These are phyloP conservation scores for Xestia c-nigrum DNA, from an alignment of 2,888 invertebrate species.

Conservation along the genomic window DNA sequence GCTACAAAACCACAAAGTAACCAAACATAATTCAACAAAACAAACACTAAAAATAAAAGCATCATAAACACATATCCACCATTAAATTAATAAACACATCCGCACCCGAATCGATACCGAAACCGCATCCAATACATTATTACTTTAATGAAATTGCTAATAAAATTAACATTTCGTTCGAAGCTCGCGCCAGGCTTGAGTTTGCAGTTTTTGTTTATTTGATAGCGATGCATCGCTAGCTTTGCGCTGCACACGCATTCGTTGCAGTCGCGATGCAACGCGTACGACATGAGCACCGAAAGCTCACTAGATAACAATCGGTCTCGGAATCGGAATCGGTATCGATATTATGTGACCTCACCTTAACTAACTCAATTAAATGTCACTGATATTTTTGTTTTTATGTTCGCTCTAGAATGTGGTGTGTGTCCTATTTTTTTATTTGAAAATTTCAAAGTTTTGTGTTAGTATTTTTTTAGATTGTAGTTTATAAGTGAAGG, in stretches of 20 bases:
- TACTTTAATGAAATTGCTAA: conserved; percentile 75
- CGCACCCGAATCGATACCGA: conserved; percentile 63
- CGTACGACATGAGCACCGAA: conserved; percentile 85
- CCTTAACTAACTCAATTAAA: conserved; percentile 65
- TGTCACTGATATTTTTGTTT: conserved; percentile 50
- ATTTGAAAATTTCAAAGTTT: background rate
- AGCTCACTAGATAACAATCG: conserved; percentile 72
- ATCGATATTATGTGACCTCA: conserved; percentile 68
- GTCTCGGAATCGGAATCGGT: conserved; percentile 67
- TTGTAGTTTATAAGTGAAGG: conserved; percentile 1
- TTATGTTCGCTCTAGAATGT: conserved; percentile 41
- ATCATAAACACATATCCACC: conserved; percentile 31
- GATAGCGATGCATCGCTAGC: conserved; percentile 87
- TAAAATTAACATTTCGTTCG: conserved; percentile 77
- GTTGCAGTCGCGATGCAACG: conserved; percentile 84
- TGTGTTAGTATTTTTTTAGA: conserved; percentile 8
- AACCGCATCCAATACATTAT: conserved; percentile 71
- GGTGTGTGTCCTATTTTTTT: conserved; percentile 38
- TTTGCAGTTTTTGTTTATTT: conserved; percentile 88
- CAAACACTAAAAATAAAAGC: conserved; percentile 31
- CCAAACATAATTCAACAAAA: conserved; percentile 7
- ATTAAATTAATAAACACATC: conserved; percentile 58
- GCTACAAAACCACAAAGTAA: background rate
- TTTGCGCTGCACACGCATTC: conserved; percentile 81
- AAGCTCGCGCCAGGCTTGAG: conserved; percentile 78